These are phyloP conservation scores for Gephyroberyx darwinii DNA, from an alignment of 2,797 vertebrate genomes.

Conservation along the genomic window DNA sequence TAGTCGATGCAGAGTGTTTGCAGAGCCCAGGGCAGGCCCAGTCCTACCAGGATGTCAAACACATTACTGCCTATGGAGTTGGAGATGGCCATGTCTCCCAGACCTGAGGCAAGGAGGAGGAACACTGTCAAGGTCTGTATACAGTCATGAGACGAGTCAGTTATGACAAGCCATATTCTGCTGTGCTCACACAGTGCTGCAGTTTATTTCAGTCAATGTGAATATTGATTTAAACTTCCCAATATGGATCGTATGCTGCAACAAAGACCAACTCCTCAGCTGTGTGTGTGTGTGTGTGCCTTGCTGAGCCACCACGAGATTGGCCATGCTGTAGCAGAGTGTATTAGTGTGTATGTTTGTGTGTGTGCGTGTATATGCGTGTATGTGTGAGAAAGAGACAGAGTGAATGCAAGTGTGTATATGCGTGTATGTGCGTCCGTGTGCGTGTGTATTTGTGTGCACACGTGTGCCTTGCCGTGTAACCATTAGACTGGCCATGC, in stretches of 20 bases:
- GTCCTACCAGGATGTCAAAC: slow-evolving; percentile 94
- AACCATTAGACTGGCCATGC: slow-evolving; percentile 72
- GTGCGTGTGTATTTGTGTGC: no score
- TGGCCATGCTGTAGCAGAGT: slow-evolving; percentile 85
- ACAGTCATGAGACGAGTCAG: slow-evolving; percentile 4
- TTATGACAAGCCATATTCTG: slow-evolving; percentile 21
- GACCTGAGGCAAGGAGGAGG: slow-evolving; percentile 79
- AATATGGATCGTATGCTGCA: background rate
- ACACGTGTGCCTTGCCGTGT: no score
- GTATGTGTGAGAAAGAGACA: no score
- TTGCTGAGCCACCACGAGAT: slow-evolving; percentile 94
- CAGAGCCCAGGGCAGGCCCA: slow-evolving; percentile 92
- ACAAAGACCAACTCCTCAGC: background rate
- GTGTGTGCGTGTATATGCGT: no score
- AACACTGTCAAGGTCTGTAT: slow-evolving; percentile 48
- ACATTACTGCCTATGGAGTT: slow-evolving; percentile 97
- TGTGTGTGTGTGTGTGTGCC: slow-evolving; percentile 62
- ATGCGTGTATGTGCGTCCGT: no score
- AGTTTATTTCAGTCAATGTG: background rate
- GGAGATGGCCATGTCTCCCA: slow-evolving; percentile 97
- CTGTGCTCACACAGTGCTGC: slow-evolving; percentile 15
- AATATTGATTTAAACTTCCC: background rate
- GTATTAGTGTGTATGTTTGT: no score
- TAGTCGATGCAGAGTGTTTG: slow-evolving; percentile 94
- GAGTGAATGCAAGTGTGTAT: no score